Conservation (phyloP, 2,797 vertebrate genomes). For the Myotis findleyi region DNA sequence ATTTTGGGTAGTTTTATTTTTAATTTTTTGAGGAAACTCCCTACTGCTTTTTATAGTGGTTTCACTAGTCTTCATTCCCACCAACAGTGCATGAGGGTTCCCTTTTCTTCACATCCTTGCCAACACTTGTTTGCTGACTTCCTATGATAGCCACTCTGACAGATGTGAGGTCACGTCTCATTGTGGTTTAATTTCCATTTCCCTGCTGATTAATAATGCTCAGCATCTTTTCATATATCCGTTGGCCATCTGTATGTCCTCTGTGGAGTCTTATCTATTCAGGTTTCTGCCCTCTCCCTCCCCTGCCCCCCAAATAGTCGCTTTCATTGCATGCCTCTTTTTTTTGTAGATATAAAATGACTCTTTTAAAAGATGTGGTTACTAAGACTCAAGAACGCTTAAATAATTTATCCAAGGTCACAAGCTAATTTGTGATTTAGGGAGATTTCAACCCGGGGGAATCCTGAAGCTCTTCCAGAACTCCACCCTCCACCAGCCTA, state of each 20-base stretch:
- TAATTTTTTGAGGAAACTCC: background rate
- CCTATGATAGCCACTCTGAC: background rate
- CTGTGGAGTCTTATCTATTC: background rate
- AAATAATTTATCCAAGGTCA: background rate
- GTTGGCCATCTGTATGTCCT: background rate
- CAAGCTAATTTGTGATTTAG: background rate
- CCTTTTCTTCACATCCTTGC: background rate
- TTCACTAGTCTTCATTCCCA: background rate
- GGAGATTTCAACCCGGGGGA: background rate
- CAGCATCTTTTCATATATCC: background rate
- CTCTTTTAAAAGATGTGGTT: background rate
- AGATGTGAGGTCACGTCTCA: background rate
- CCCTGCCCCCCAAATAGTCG: background rate
- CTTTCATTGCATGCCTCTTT: background rate
- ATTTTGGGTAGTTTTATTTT: background rate
- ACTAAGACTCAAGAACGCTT: background rate
- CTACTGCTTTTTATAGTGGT: background rate
- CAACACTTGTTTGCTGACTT: background rate
- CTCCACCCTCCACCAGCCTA: fast-evolving
- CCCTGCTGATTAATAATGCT: background rate
- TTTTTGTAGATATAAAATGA: background rate
- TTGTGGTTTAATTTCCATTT: background rate
- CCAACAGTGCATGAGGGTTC: background rate
- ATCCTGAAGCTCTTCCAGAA: background rate
- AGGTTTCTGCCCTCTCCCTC: no score